Conservation (phyloP, 2,113 vertebrate genomes). For the Setophaga coronata region DNA sequence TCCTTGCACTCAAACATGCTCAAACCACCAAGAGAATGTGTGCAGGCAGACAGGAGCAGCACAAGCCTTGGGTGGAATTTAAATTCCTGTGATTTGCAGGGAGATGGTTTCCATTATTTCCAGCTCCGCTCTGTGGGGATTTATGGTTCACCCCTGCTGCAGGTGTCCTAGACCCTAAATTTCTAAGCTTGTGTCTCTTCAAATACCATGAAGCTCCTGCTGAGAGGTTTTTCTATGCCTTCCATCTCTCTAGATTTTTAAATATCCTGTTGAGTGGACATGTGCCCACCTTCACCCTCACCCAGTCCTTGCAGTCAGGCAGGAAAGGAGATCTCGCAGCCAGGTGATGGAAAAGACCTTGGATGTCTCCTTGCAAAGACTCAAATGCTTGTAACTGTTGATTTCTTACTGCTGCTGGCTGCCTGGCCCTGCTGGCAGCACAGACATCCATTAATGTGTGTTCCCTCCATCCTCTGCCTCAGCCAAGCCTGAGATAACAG, state of each 20-base stretch:
- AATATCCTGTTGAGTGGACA: neutral
- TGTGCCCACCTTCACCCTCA: neutral
- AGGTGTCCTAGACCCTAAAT: neutral
- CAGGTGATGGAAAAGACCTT: conserved; percentile 13
- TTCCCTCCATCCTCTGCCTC: neutral
- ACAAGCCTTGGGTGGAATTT: neutral
- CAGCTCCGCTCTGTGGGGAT: neutral
- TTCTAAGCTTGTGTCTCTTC: neutral
- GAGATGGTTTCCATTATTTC: neutral
- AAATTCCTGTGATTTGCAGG: neutral
- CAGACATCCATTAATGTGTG: neutral
- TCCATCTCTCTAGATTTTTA: neutral
- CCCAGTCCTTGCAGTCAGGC: neutral
- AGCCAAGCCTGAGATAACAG: conserved; percentile 42
- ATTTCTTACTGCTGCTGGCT: conserved; percentile 43
- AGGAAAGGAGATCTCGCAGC: neutral
- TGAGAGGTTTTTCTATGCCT: neutral
- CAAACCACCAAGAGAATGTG: neutral
- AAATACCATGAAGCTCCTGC: accelerated
- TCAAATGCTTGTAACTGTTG: neutral
- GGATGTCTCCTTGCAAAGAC: neutral
- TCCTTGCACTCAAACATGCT: neutral
- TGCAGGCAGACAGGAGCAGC: neutral
- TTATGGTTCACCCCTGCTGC: neutral
- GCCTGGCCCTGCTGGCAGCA: conserved; percentile 8